These are phyloP conservation scores for Sipha flava DNA, from an alignment of 1,140 invertebrate species.

Conservation along the genomic window DNA sequence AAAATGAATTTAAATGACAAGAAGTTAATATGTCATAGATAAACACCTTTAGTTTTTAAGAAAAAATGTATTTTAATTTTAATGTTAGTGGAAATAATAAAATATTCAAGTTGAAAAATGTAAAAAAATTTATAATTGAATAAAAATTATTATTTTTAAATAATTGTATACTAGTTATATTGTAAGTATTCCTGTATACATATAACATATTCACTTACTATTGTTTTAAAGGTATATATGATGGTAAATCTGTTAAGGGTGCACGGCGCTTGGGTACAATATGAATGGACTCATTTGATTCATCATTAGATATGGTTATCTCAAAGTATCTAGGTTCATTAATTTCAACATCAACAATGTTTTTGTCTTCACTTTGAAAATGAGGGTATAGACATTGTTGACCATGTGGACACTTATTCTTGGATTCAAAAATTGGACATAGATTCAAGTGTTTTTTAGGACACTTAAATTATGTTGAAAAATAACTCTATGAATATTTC, in stretches of 20 bases:
- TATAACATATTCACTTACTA: too few species aligned
- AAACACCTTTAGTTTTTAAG: too few species aligned
- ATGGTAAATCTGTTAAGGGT: conserved; percentile 6
- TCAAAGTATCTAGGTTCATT: conserved; percentile 28
- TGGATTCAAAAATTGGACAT: conserved; percentile 21
- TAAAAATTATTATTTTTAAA: too few species aligned
- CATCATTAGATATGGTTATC: background rate
- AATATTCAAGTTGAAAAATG: too few species aligned
- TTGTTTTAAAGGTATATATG: conserved; percentile 11
- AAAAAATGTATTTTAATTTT: too few species aligned
- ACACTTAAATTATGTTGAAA: conserved; percentile 16
- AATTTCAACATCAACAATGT: background rate
- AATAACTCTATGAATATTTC: background rate
- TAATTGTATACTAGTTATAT: too few species aligned
- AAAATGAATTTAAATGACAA: too few species aligned
- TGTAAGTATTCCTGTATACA: too few species aligned
- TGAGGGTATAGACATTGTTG: conserved; percentile 18
- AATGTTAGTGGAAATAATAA: too few species aligned
- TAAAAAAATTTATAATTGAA: too few species aligned
- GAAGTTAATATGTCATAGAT: too few species aligned
- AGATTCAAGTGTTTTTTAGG: conserved; percentile 21
- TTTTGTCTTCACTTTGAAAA: background rate
- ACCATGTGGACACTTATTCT: conserved; percentile 23
- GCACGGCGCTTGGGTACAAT: conserved; percentile 9
- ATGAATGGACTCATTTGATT: background rate